These are phyloP conservation scores for Leptogaster cylindrica DNA, from an alignment of 2,888 invertebrate genomes.

Conservation along the genomic window DNA sequence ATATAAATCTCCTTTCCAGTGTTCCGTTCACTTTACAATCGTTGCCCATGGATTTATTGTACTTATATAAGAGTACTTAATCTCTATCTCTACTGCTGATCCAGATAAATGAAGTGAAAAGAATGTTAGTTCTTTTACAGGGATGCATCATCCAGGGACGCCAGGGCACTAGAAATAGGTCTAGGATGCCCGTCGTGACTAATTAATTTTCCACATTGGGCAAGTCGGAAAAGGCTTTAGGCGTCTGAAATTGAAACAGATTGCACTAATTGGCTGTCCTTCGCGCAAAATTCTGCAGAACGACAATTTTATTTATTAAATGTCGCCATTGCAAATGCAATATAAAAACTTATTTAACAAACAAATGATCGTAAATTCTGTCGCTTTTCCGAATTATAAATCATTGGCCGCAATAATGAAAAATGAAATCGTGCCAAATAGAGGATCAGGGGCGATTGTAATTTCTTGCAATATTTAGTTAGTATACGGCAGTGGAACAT, in stretches of 20 bases:
- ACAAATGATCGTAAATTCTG: conserved; percentile 35
- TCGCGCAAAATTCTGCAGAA: conserved; percentile 18
- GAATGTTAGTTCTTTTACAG: too few species aligned
- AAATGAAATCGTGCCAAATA: conserved; percentile 36
- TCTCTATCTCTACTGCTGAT: too few species aligned
- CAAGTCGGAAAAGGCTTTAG: background rate
- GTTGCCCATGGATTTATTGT: too few species aligned
- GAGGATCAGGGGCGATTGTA: conserved; percentile 9
- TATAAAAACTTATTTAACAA: conserved; percentile 24
- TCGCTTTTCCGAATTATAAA: conserved; percentile 29
- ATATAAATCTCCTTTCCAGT: too few species aligned
- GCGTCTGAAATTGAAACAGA: conserved; percentile 28
- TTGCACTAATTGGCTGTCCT: conserved; percentile 28
- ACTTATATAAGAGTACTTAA: too few species aligned
- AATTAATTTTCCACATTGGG: conserved; percentile 10
- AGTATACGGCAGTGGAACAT: conserved; percentile 23
- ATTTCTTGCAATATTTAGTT: conserved; percentile 32
- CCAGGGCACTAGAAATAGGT: too few species aligned
- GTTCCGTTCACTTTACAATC: too few species aligned
- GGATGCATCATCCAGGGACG: too few species aligned
- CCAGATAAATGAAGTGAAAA: too few species aligned
- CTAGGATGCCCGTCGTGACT: too few species aligned
- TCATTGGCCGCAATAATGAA: conserved; percentile 40
- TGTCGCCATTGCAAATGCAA: conserved; percentile 25
- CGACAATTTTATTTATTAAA: conserved; percentile 23